Evolutionary conservation across 2,797 vertebrate species (phyloP).

Genomic region (Cossypha caffra): DNA sequence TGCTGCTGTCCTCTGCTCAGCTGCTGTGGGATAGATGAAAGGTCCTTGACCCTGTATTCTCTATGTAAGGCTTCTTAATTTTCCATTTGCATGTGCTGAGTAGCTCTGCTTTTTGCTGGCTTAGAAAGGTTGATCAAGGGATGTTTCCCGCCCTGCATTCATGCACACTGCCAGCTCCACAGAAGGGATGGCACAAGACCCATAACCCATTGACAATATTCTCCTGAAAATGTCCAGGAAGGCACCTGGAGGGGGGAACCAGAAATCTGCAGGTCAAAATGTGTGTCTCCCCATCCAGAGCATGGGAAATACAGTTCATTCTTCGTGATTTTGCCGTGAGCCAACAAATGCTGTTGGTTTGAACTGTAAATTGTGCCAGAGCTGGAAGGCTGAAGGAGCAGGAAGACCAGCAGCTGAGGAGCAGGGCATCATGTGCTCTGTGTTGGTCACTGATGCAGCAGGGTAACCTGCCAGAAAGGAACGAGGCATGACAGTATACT

Average conservation of each 20-base stretch:
- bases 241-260: background rate
- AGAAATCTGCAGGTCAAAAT: background rate
- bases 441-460: background rate
- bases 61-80: background rate
- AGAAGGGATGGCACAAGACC: background rate
- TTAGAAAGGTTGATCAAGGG: background rate
- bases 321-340: background rate
- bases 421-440: background rate
- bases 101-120: background rate
- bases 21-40: background rate
- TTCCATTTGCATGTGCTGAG: background rate
- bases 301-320: background rate
- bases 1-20: background rate
- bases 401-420: background rate
- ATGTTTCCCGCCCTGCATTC: background rate
- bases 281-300: background rate
- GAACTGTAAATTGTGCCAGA: background rate
- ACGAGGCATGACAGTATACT: background rate
- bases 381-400: background rate
- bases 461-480: background rate
- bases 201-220: fast-evolving
- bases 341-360: background rate
- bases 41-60: background rate
- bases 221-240: background rate
- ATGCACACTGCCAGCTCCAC: background rate